Conservation (phyloP, 2,797 vertebrate genomes). For the Gymnodraco acuticeps region DNA sequence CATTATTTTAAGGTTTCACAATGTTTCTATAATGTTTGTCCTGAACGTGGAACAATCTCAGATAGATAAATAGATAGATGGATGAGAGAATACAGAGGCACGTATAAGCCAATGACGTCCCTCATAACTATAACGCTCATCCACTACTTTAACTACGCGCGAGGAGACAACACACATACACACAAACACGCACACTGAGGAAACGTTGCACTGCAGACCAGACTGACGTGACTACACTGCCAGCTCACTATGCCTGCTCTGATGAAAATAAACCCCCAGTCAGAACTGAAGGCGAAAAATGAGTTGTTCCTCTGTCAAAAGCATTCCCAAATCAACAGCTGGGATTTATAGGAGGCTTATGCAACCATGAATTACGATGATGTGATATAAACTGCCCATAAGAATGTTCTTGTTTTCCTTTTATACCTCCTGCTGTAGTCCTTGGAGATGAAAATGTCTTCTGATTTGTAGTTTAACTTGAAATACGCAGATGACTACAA, state of each 20-base stretch:
- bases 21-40: neutral
- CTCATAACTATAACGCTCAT: constrained; percentile 70
- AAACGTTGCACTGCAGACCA: constrained; percentile 81
- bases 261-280: constrained; percentile 62
- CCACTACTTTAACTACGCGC: constrained; percentile 70
- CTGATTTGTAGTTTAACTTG: constrained; percentile 81
- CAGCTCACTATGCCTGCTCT: constrained; percentile 66
- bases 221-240: constrained; percentile 78
- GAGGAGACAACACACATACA: constrained; percentile 50
- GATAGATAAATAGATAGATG: constrained; percentile 30
- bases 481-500: constrained; percentile 80
- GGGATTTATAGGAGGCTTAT: constrained; percentile 24
- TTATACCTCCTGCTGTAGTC: constrained; percentile 39
- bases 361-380: constrained; percentile 27
- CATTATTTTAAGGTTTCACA: neutral
- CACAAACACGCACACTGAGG: constrained; percentile 39
- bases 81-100: constrained; percentile 14
- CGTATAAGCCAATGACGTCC: constrained; percentile 47
- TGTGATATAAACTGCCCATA: constrained; percentile 40
- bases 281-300: constrained; percentile 52
- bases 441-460: constrained; percentile 73
- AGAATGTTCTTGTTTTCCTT: constrained; percentile 34
- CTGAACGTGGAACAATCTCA: neutral
- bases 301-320: constrained; percentile 46
- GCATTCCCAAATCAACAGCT: constrained; percentile 55